These are phyloP conservation scores for Enteromius mattozi DNA, from an alignment of 2,797 vertebrate species.

Conservation along the genomic window DNA sequence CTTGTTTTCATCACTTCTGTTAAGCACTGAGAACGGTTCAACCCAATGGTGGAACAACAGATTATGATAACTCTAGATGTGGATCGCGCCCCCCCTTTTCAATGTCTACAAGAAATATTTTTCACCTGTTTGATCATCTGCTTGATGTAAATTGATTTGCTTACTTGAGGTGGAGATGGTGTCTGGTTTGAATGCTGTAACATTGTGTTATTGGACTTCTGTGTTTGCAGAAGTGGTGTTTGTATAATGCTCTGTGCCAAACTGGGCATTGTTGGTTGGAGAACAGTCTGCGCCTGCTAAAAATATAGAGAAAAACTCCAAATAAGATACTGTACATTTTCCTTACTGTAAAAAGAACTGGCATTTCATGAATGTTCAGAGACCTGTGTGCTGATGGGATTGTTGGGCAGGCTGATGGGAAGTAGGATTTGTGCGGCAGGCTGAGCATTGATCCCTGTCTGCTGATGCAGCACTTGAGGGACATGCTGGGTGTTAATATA, in stretches of 20 bases:
- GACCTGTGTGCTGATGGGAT: constrained; percentile 80
- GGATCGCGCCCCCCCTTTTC: neutral
- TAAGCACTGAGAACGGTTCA: neutral
- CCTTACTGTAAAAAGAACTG: neutral
- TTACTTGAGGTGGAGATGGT: constrained; percentile 84
- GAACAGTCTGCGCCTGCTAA: constrained; percentile 70
- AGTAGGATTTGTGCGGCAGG: constrained; percentile 82
- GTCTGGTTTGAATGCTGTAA: constrained; percentile 73
- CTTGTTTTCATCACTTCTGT: neutral
- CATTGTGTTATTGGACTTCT: constrained; percentile 76
- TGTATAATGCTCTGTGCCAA: constrained; percentile 77
- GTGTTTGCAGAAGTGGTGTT: constrained; percentile 75
- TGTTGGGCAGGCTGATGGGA: constrained; percentile 81
- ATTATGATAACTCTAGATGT: neutral
- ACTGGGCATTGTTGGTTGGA: constrained; percentile 72
- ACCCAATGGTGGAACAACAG: neutral
- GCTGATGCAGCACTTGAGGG: constrained; percentile 73
- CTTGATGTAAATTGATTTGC: constrained; percentile 40
- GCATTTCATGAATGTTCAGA: neutral
- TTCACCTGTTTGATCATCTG: neutral
- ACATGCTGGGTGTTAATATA: constrained; percentile 74
- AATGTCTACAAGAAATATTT: neutral
- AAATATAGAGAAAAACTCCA: neutral
- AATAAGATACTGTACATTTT: neutral
- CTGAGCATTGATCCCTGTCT: constrained; percentile 78